Evolutionary conservation across 2,113 vertebrate genomes (phyloP), one percentile per base, ranked within the genome.

Genomic region (Ranitomeya variabilis): DNA sequence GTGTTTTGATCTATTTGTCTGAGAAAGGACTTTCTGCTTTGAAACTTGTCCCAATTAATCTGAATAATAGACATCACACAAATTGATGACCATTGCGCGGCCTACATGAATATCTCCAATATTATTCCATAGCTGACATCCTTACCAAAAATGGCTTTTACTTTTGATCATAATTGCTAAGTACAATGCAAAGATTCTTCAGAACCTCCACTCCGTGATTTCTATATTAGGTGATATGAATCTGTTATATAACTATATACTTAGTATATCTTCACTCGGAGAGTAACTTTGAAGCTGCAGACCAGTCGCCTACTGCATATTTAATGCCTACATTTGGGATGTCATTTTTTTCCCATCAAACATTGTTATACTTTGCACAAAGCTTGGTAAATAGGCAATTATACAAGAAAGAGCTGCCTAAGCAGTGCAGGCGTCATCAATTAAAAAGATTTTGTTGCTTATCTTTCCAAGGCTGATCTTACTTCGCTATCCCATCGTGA

Each of bases 351-450:
- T 31, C 55, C 78, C 78, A 31, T 82, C 86, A 73, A 52, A 60
- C 57, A 77, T 76, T 83, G 69, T 83, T 88, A 19, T 62, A 62
- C 54, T 83, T n/a, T 64, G 21, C 37, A 77, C 26, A 77, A 88
- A 84, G 59, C 60, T 89, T 66, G 66, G 71, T 69, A 78, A 78
- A 83, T 84, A 66, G 87, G 71, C 73, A 84, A 78, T 89, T 89
- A 89, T n/a, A 45, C 59, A 78, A 81, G 80, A 67, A 84, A 89
- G 64, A 78, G 87, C 87, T 84, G 71, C 23, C 87, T 89, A 89
- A 89, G 87, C 87, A 89, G 71, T 57, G 60, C 45, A 78, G 26
- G 51, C 78, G 73, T 89, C 84, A 89, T 89, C 87, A 89, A 69
- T 89, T 89, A 84, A 89, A 85, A 89, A 78, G 81, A 18, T 64